Evolutionary conservation across 1,140 invertebrate genomes (phyloP), one percentile per base, ranked within the genome.

Genomic region (Drosophila kepulauana): DNA sequence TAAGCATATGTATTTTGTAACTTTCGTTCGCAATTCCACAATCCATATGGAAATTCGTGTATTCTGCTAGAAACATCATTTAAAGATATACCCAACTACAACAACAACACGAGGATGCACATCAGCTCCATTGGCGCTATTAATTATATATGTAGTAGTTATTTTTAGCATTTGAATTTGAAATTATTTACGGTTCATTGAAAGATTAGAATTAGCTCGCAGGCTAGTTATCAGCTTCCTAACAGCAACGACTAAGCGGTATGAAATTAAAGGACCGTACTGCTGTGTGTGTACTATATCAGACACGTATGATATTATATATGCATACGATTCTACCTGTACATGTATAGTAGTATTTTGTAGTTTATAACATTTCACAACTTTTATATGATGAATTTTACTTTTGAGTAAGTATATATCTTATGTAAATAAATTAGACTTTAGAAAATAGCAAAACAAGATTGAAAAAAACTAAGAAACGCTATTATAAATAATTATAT

Each of bases 301-400:
- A 13, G 13, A 33, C 35, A 15, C 35, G 51, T 54, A 54, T 35
- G 13, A 35, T 54, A 54, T 54, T 33, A 35, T 54, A 15, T 54
- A 54, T 33, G 28, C 51, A 54, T 54, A 33, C 51, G 51, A 54
- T 7, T 41, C 35, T 41, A 41, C 10, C 10, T 57, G 54, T 62
- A 30, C 64, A 25, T 48, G 41, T 28, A 52, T 57, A 57, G 54
- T 41, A 41, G n/a, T 41, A 74, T 35, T 25, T 45, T 59, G 70
- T 76, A 79, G 68, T 61, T 51, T 56, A 51, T 63, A 56, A 63
- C 63, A 15, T 73, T 69, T 74, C 68, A 69, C 56, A 63, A 74
- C 58, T 74, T 82, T 79, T 79, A 64, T 67, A 82, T 51, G 65
- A 76, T 54, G 58, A 72, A 77, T 79, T 82, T 88, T 84, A 77